Conservation (phyloP, 2,797 vertebrate genomes). For the Babyrousa celebensis region DNA sequence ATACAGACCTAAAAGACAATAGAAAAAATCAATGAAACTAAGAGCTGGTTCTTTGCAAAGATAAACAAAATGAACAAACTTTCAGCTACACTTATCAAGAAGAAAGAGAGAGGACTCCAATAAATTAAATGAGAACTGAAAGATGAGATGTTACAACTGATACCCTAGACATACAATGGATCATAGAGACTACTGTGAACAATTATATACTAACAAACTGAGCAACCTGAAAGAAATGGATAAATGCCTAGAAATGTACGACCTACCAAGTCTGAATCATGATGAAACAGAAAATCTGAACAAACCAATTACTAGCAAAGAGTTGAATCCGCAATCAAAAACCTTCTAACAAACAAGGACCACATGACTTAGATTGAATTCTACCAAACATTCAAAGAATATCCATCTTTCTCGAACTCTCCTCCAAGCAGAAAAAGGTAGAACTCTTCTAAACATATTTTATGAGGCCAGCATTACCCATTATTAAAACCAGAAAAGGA, state of each 20-base stretch:
- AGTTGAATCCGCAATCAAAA: not conserved
- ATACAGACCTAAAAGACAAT: not conserved
- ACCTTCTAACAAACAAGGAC: not conserved
- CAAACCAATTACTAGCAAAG: not conserved
- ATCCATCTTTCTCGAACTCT: not conserved
- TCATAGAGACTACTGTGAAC: not conserved
- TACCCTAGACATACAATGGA: not conserved
- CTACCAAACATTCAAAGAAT: not conserved
- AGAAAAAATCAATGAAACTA: not conserved
- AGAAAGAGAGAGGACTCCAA: not conserved
- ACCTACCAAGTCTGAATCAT: not conserved
- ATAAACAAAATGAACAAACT: not conserved
- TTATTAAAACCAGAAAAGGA: not conserved
- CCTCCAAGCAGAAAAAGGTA: not conserved
- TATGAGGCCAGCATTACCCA: not conserved
- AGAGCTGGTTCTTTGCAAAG: not conserved
- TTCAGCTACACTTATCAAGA: not conserved
- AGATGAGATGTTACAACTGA: not conserved
- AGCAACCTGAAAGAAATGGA: not conserved
- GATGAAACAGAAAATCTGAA: not conserved
- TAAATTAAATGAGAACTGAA: not conserved
- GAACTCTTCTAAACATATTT: not conserved
- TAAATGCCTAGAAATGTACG: not conserved
- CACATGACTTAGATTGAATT: not conserved
- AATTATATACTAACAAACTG: not conserved